Evolutionary conservation across 2,113 vertebrate genomes (phyloP).

Genomic region (Ptyas mucosa): DNA sequence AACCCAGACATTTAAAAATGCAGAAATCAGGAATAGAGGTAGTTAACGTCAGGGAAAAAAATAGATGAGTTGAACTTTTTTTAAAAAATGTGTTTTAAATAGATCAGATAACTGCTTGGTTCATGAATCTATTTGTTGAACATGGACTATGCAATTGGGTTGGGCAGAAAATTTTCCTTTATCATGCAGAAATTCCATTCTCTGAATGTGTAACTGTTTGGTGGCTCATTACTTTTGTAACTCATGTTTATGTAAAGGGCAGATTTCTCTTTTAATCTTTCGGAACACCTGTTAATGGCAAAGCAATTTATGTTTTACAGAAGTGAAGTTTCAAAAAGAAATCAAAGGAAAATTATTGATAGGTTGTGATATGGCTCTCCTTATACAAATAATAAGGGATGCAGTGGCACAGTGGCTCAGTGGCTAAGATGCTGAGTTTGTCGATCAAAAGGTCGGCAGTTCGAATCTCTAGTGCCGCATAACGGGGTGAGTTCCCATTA

Average conservation of each 20-base stretch:
- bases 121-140: slow-evolving; percentile 8
- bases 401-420: too few species aligned
- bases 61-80: neutral
- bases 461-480: too few species aligned
- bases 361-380: neutral
- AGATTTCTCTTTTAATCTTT: neutral
- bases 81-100: neutral
- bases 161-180: neutral
- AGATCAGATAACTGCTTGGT: neutral
- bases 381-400: neutral
- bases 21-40: neutral
- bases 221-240: slow-evolving; percentile 11
- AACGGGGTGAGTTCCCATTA: too few species aligned
- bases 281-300: neutral
- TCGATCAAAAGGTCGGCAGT: too few species aligned
- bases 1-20: neutral
- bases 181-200: neutral
- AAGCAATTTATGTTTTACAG: neutral
- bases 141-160: neutral
- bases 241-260: slow-evolving; percentile 20
- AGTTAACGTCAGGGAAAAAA: neutral
- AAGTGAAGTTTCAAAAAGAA: neutral
- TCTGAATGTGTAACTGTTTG: neutral
- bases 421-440: too few species aligned
- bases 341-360: neutral